These are phyloP conservation scores for Lucilia sericata DNA, from an alignment of 1,140 invertebrate genomes.

Conservation along the genomic window DNA sequence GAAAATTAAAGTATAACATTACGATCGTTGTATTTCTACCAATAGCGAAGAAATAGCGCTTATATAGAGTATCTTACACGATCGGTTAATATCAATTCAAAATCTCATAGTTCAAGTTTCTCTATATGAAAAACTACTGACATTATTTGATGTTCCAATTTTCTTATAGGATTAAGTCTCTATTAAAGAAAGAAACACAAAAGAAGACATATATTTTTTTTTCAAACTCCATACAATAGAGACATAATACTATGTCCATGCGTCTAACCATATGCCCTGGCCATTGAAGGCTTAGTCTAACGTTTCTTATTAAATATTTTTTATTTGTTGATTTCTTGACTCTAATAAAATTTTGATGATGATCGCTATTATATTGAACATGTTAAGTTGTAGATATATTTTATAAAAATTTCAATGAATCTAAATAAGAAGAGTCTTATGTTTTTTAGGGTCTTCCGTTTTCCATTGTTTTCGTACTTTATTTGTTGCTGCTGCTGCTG, in stretches of 20 bases:
- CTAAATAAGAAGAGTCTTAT: not conserved
- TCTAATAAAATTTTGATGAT: slow-evolving; percentile 23
- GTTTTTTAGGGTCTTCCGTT: slow-evolving; percentile 6
- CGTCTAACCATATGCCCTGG: not conserved
- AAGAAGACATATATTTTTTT: not conserved
- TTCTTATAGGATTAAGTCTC: not conserved
- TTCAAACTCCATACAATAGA: slow-evolving; percentile 1
- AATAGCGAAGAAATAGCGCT: too few relatives aligned
- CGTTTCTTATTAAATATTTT: not conserved
- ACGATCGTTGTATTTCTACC: too few relatives aligned
- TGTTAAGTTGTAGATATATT: not conserved
- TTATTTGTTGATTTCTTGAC: not conserved
- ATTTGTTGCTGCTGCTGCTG: not conserved
- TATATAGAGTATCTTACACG: too few relatives aligned
- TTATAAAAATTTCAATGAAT: not conserved
- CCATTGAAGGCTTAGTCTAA: too few relatives aligned
- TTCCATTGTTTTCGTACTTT: not conserved
- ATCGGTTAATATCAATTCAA: too few relatives aligned
- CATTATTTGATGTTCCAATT: slow-evolving; percentile 1
- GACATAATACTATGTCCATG: slow-evolving; percentile 4
- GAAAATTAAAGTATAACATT: too few relatives aligned
- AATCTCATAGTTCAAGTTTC: too few relatives aligned
- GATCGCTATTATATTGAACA: not conserved
- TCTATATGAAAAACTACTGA: not conserved
- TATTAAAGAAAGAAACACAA: not conserved